Base-by-base conservation (phyloP, 1,140 invertebrate species). In the Trinorchestia longiramus region DNA sequence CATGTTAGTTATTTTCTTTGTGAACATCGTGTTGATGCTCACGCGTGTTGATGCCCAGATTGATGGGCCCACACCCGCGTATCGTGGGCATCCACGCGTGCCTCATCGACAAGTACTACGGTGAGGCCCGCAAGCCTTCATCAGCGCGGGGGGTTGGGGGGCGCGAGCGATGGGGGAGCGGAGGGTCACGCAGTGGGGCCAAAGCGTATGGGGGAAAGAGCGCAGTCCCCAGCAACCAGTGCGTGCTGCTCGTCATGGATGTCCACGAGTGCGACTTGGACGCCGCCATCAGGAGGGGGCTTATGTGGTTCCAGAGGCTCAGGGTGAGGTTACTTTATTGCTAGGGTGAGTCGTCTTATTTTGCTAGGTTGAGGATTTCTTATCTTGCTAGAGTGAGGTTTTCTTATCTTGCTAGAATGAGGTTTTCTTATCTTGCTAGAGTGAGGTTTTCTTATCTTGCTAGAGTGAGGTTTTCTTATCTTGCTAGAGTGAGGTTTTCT, bases 231-330 rank as follows among this genome's bases (percentile, higher is more conserved):
- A 94, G 92, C 92, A 94, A 94, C 44, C 92, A 94, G 43, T 94
- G 92, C 97, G 97, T 95, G 97, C 97, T 96, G 97, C 97, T 95
- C 97, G 97, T 97, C 44, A 97, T 96, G 98, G 98, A 98, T 95
- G 96, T 97, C 23, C 97, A 98, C 97, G 98, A 98, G 87, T 97
- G 98, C 96, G 99, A 99, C 97, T 97, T 99, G 40, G 98, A 99
- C 97, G 98, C 98, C 96, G 99, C 98, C 43, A 98, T 99, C 87
- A 98, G 98, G 62, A 97, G 97, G 43, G 98, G 98, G 1, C 97
- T 99, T 8, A 97, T 98, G n/a, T 98, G 98, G 98, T 96, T 97
- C 0, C 97, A 97, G 87, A 97, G 98, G 97, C 98, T 99, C 97
- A 97, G 97, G 97, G 97, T 97, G 97, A 97, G 45, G 94, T 90